Evolutionary conservation across 2,888 invertebrate species (phyloP).

Genomic region (Rhyacophila evoluta): DNA sequence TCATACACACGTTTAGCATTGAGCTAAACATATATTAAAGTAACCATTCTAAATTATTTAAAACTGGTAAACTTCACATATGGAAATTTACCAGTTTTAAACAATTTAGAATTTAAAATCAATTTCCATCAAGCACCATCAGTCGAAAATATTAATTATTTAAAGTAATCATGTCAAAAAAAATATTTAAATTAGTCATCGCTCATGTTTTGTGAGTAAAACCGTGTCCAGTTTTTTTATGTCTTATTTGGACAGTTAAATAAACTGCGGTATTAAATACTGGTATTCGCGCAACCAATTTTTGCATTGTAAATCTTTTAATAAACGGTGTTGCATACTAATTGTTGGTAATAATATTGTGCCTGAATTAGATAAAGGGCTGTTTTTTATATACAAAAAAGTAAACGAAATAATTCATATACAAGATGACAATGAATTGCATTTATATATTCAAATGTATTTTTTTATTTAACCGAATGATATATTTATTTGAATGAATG

Average conservation of each 20-base stretch:
- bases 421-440: background rate
- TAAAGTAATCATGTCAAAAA: too few relatives aligned
- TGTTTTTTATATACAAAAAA: conserved; percentile 27
- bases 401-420: background rate
- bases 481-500: background rate
- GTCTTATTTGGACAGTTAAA: conserved; percentile 38
- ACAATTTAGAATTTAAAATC: too few relatives aligned
- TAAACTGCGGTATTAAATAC: conserved; percentile 37
- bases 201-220: background rate
- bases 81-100: too few relatives aligned
- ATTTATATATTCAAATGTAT: background rate
- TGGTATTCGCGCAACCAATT: conserved; percentile 20
- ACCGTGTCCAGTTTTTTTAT: conserved; percentile 36
- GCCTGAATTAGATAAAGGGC: conserved; percentile 28
- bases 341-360: conserved; percentile 36
- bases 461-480: background rate
- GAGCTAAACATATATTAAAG: too few relatives aligned
- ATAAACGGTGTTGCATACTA: conserved; percentile 32
- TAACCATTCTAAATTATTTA: too few relatives aligned
- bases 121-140: too few relatives aligned
- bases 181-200: background rate
- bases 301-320: conserved; percentile 2
- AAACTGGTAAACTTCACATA: too few relatives aligned
- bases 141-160: too few relatives aligned
- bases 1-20: too few relatives aligned